A percentile compares a stretch with the other conserved stretches of the same genome.
Evolutionary conservation across 2,113 vertebrate genomes (phyloP).

Genomic region (Catharus fuscescens): DNA sequence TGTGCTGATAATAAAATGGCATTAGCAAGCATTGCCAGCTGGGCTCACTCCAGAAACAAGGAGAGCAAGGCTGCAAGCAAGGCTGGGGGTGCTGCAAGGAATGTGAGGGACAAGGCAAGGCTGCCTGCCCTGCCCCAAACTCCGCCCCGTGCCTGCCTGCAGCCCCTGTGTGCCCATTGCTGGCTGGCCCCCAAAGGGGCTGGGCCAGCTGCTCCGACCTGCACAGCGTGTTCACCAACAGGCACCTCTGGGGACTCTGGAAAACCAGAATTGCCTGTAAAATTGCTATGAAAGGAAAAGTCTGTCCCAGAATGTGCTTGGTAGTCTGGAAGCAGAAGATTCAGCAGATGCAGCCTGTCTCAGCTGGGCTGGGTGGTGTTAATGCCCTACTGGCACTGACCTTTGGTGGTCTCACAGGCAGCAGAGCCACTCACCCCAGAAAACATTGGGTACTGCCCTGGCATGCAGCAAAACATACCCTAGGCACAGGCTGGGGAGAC

Average conservation of each 20-base stretch:
- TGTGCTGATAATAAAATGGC: neutral
- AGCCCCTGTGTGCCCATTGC: conserved; percentile 24
- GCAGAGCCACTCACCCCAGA: neutral
- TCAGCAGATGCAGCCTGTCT: neutral
- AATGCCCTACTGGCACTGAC: neutral
- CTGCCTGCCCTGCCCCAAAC: neutral
- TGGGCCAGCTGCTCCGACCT: conserved; percentile 60
- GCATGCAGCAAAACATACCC: neutral
- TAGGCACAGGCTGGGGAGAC: neutral
- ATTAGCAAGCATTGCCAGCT: neutral
- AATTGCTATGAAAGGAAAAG: neutral
- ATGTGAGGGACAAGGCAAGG: neutral
- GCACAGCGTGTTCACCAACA: neutral
- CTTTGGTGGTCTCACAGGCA: rapidly evolving
- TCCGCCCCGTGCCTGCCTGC: neutral
- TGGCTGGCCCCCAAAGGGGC: neutral
- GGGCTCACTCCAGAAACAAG: neutral
- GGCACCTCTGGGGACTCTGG: conserved; percentile 2
- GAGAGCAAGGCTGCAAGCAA: neutral
- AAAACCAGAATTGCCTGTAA: neutral
- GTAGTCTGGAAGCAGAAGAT: neutral
- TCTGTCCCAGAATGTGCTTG: neutral
- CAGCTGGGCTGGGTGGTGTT: neutral
- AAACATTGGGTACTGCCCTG: neutral
- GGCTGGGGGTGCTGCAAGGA: neutral